Conservation (phyloP, 1,140 invertebrate species). For the Halyomorpha halys region DNA sequence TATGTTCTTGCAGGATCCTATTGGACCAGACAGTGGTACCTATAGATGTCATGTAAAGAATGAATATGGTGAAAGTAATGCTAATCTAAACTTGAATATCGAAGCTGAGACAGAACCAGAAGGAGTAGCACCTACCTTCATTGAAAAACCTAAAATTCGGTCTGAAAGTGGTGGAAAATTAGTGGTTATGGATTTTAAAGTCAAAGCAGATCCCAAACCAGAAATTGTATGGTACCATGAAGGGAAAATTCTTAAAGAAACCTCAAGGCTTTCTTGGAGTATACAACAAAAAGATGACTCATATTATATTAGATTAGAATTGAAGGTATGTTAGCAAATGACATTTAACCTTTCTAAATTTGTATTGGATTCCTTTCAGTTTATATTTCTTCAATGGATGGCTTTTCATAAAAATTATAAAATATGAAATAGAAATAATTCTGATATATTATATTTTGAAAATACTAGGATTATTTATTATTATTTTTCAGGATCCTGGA, state of each 20-base stretch:
- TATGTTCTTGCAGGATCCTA: conserved; percentile 65
- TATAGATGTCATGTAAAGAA: conserved; percentile 96
- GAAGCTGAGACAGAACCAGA: conserved; percentile 85
- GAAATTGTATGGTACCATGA: conserved; percentile 87
- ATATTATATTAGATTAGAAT: conserved; percentile 80
- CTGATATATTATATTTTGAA: no score
- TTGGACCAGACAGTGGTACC: conserved; percentile 86
- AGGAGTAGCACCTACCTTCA: conserved; percentile 93
- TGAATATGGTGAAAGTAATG: conserved; percentile 94
- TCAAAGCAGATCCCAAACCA: conserved; percentile 87
- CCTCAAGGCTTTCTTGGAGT: conserved; percentile 63
- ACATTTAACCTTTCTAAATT: no score
- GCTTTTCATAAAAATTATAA: no score
- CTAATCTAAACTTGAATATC: conserved; percentile 96
- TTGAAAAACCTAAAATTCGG: conserved; percentile 90
- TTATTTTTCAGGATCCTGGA: conserved; percentile 61
- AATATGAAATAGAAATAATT: no score
- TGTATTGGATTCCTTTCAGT: no score
- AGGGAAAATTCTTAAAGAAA: conserved; percentile 63
- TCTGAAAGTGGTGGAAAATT: conserved; percentile 90
- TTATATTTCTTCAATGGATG: no score
- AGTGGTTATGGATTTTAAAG: conserved; percentile 95
- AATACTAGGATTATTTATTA: no score
- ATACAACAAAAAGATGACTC: conserved; percentile 66
- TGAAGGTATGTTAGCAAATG: conserved; percentile 47